These are phyloP conservation scores for Heliconius congener DNA, from an alignment of 1,140 invertebrate species.

Conservation along the genomic window DNA sequence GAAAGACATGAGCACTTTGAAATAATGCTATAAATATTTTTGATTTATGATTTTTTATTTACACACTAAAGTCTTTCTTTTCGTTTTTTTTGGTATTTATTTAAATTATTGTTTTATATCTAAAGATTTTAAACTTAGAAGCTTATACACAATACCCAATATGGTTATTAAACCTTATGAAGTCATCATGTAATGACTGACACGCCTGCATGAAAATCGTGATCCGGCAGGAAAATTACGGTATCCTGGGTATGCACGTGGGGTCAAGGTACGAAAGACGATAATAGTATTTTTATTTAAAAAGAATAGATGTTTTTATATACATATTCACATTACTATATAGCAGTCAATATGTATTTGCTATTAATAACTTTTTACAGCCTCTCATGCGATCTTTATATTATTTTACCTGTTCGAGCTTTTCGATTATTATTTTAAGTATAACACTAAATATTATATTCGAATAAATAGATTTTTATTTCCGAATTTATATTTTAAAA, in stretches of 20 bases:
- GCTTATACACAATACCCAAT: background rate
- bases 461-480: too few relatives aligned
- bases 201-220: constrained; percentile 64
- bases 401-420: background rate
- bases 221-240: constrained; percentile 61
- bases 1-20: too few relatives aligned
- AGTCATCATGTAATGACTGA: constrained; percentile 50
- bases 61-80: too few relatives aligned
- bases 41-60: too few relatives aligned
- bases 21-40: too few relatives aligned
- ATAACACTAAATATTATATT: too few relatives aligned
- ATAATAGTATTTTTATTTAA: background rate
- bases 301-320: background rate
- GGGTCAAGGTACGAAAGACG: constrained; percentile 43
- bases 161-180: constrained; percentile 44
- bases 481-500: too few relatives aligned
- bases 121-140: background rate
- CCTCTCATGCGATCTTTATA: background rate
- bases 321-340: background rate
- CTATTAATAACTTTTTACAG: background rate
- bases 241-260: constrained; percentile 41
- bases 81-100: too few relatives aligned
- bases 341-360: background rate
- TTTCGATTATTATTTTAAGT: too few relatives aligned
- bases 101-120: too few relatives aligned